Base-by-base conservation (phyloP, 2,888 invertebrate genomes). In the Hylaea fasciaria region DNA sequence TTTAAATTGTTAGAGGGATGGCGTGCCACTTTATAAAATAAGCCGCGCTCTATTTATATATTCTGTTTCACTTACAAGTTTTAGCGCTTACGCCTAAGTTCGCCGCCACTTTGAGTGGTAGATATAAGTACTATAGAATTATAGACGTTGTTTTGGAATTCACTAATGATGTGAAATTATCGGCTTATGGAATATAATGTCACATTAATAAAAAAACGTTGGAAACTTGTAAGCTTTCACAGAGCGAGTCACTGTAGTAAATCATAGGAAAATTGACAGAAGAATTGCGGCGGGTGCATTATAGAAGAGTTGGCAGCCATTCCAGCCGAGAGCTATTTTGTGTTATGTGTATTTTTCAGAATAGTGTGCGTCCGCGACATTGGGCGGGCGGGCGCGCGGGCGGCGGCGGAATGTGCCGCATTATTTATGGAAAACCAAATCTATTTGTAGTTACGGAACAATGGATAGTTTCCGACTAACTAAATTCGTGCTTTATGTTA, bases 361-460 rank as follows among this genome's bases (percentile, higher is more conserved):
- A 41, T 16, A 29, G 37, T 11, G 59, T 37, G 14, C 32, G 54
- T 13, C 46, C 47, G 47, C 46, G 65, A 57, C 55, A 58, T 41
- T 53, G 58, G 55, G 53, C 54, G 59, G 54, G 48, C 46, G 49
- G 57, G 40, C 41, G 40, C 11, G n/a, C 9, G 40, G 52, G 57
- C 47, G 58, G 57, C 47, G 58, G 40, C 37, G 64, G 64, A 64
- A 59, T 62, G 57, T 54, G 50, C 40, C 57, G 47, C 44, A 50
- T 62, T 66, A 65, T 65, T 66, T 64, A 57, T 64, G 59, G 59
- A 50, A 45, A 48, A 13, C 44, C 44, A 55, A 46, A 41, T 66
- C 59, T 65, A 63, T 66, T 66, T 66, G 57, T 55, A 58, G 53
- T 28, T 13, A 48, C 53, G 56, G 56, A 58, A 51, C 37, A 22